Evolutionary conservation across 2,888 invertebrate genomes (phyloP), one percentile per base, ranked within the genome.

Genomic region (Venusia cambrica): DNA sequence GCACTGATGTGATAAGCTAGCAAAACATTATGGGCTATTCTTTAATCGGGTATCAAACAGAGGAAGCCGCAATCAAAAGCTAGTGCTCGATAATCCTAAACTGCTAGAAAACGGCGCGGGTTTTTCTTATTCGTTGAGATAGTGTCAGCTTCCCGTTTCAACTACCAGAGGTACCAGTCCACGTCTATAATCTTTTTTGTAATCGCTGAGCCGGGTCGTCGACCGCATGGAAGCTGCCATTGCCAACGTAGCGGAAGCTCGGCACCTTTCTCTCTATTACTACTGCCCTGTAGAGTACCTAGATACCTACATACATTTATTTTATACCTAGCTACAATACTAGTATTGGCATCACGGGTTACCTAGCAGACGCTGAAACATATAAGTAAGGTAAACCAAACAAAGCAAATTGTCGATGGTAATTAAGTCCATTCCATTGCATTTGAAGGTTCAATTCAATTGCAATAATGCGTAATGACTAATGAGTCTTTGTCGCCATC

Each of bases 181-280:
- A 65, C 59, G 61, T 62, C 56, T 52, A 71, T 74, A 76, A 80
- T 77, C 71, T 79, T 81, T 83, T 80, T 80, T 83, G 72, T 81
- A 76, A 84, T 77, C 78, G 73, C 67, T 61, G 66, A 62, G 57
- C 54, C 54, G 72, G 79, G 79, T 84, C 84, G 74, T 72, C 73
- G 83, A 76, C 83, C 83, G 74, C 63, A 51, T 65, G 73, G 78
- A 80, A 74, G 77, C 77, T 83, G 81, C 68, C 57, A 60, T 57
- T 61, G 62, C 62, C 66, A 68, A 63, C 75, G 65, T 74, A 78
- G 77, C 79, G 78, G 78, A 73, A 72, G 76, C 71, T 66, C 72
- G 68, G 71, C 76, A 69, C 73, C 76, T 77, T 73, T 72, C 72
- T 75, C 72, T 71, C 76, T 74, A 71, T 69, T 72, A 71, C n/a